These are phyloP conservation scores for Pseudococcus viburni DNA, from an alignment of 2,888 invertebrate species.

Conservation along the genomic window DNA sequence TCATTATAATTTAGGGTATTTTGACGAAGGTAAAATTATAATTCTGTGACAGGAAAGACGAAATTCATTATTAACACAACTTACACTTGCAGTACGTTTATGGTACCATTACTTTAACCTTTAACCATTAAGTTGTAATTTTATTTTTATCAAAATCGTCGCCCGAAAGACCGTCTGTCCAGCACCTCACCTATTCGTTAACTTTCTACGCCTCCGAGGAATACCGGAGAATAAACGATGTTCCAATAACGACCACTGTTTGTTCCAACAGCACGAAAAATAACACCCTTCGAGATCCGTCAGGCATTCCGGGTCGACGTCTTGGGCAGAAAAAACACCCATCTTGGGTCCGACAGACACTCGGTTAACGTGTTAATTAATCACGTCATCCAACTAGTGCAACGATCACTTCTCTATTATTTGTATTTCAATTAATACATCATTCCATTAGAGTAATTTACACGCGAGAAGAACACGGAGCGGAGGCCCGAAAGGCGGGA, in stretches of 20 bases:
- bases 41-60: conserved; percentile 53
- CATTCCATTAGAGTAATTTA: conserved; percentile 54
- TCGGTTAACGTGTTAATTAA: conserved; percentile 12
- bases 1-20: conserved; percentile 56
- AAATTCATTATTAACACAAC: conserved; percentile 54
- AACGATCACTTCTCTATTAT: neutral
- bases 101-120: conserved; percentile 34
- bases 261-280: neutral
- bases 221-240: neutral
- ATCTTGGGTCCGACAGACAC: neutral
- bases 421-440: conserved; percentile 50
- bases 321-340: neutral
- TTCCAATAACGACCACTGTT: neutral
- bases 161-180: neutral
- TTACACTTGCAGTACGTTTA: neutral
- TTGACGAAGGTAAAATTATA: conserved; percentile 57
- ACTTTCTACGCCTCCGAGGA: neutral
- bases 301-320: neutral
- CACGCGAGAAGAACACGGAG: neutral
- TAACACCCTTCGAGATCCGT: neutral
- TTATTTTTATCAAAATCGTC: conserved; percentile 43
- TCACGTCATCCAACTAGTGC: neutral
- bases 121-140: conserved; percentile 48
- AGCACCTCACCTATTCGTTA: neutral
- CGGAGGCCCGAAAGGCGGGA: neutral